Evolutionary conservation across 2,888 invertebrate genomes (phyloP).

Genomic region (Aspidiotus rigidus): DNA sequence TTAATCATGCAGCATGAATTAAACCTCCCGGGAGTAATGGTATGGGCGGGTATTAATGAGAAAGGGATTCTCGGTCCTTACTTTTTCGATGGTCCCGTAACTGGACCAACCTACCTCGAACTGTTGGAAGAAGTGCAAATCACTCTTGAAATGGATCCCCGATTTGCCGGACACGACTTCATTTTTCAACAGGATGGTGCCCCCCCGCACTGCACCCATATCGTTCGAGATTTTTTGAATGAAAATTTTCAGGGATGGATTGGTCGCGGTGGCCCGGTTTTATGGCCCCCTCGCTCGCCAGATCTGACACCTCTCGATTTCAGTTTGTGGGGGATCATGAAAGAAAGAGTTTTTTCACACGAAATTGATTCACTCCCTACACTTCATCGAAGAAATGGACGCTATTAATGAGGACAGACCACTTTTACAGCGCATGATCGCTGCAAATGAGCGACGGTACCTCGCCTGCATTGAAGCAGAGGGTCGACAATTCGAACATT

Average conservation of each 20-base stretch:
- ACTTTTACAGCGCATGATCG: no score
- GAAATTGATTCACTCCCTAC: not conserved
- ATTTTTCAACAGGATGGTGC: constrained; percentile 22
- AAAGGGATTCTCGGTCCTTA: constrained; percentile 38
- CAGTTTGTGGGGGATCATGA: constrained; percentile 8
- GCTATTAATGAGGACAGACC: no score
- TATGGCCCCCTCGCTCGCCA: constrained; percentile 21
- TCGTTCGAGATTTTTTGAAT: constrained; percentile 13
- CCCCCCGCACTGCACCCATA: constrained; percentile 27
- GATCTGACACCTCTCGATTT: constrained; percentile 16
- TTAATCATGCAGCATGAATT: constrained; percentile 35
- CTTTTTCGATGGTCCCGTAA: constrained; percentile 35
- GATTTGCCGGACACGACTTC: constrained; percentile 7
- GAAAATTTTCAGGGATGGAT: constrained; percentile 11
- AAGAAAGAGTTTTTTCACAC: not conserved
- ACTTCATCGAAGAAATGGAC: no score
- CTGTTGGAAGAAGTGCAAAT: constrained; percentile 22
- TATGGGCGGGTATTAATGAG: constrained; percentile 37
- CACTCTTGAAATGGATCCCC: constrained; percentile 11
- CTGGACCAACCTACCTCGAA: no score
- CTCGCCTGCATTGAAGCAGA: no score
- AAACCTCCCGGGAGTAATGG: constrained; percentile 37
- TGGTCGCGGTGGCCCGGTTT: constrained; percentile 1
- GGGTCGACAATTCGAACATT: no score
- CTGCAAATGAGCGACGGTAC: no score